Evolutionary conservation across 2,113 vertebrate species (phyloP).

Genomic region (Halichoeres trimaculatus): DNA sequence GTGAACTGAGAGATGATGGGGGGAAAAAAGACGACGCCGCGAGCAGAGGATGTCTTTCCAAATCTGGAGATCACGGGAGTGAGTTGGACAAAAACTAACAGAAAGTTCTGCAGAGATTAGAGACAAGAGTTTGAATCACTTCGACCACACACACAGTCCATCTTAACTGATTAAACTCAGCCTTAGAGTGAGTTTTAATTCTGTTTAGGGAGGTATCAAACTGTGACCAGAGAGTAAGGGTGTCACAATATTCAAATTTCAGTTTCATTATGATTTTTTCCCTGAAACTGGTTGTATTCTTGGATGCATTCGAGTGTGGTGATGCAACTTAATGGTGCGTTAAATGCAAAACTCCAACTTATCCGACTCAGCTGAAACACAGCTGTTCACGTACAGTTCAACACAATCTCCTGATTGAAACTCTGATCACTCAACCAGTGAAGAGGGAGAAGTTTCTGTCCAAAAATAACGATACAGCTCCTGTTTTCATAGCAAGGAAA

Average conservation of each 20-base stretch:
- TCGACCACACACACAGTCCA: background rate
- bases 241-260: no score
- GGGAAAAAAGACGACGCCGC: background rate
- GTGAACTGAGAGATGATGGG: background rate
- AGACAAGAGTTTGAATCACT: background rate
- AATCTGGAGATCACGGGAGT: background rate
- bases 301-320: background rate
- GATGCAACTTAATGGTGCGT: background rate
- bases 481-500: no score
- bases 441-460: no score
- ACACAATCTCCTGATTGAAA: background rate
- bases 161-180: no score
- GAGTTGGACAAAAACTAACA: background rate
- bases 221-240: no score
- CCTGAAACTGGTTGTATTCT: background rate
- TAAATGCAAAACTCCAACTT: constrained; percentile 32
- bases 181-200: no score
- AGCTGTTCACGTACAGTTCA: background rate
- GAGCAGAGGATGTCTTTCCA: constrained; percentile 6
- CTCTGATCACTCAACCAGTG: background rate
- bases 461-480: no score
- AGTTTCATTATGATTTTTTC: no score
- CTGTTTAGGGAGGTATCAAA: background rate
- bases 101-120: constrained; percentile 7
- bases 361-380: background rate